Evolutionary conservation across 2,797 vertebrate genomes (phyloP), one percentile per base, ranked within the genome.

Genomic region (Salmo trutta): DNA sequence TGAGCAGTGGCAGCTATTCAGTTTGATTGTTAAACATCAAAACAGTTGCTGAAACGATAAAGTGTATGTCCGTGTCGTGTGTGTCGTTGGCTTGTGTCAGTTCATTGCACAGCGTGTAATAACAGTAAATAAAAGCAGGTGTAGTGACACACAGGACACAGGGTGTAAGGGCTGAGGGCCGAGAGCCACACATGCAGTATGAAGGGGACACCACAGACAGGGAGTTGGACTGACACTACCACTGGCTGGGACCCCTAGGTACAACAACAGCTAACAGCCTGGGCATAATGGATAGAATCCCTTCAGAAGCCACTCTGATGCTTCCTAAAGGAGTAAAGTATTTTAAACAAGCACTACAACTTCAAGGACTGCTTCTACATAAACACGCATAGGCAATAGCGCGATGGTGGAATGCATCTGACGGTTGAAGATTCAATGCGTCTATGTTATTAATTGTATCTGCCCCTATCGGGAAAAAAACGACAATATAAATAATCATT

Each of bases 121-220:
- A 4, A 66, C 19, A n/a, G 16, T 51, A 47, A 79, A 74, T 56
- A 82, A 74, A 47, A 71, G 71, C 74, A 82, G 77, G 85, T 86
- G 88, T 75, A 86, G 64, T 81, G 85, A 84, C 79, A 87, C 64
- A 76, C 64, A 56, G 68, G 72, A 51, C 78, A 79, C 75, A 74
- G 19, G 76, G 76, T 71, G 68, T 56, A 53, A 33, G 47, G 33
- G 51, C 80, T 77, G 77, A 71, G 52, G 68, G 71, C 73, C 82
- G 52, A 41, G 47, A 52, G 75, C 84, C 87, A 83, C 81, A 80
- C 79, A 75, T 82, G 82, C 77, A 80, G 78, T 77, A 79, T 65
- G 76, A 84, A 84, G 65, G 77, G 82, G 85, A 88, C 31, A 74
- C 86, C 86, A 88, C 79, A 81, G 81, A 86, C 78, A 80, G 75